Base-by-base conservation (phyloP, 2,113 vertebrate species). In the Tachysurus fulvidraco region DNA sequence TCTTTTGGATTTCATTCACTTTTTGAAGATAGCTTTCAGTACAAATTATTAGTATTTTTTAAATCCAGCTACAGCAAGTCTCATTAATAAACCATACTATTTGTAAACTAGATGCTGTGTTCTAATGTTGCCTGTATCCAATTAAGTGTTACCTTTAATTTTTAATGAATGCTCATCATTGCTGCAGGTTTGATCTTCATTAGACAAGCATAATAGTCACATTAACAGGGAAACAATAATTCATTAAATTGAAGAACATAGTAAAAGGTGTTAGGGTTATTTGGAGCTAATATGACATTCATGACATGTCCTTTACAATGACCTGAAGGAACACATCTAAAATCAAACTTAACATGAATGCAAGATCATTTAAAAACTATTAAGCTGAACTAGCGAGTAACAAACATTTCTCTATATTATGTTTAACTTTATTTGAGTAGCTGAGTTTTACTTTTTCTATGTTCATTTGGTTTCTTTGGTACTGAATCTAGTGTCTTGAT, bases 51-150 rank as follows among this genome's bases (percentile, higher is more conserved):
- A 62, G 25, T 25, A 62, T 69, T 60, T 86, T 86, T 81, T 88
- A 90, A 84, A 86, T 81, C 54, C 25, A 88, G 83, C 89, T 83
- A 90, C 88, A 90, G 88, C 88, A 91, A 91, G 62, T 85, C 94
- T 94, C 92, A 94, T 95, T 86, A 94, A 93, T 95, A 93, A 94
- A 84, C 87, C 94, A 95, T 91, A 50, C 46, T 50, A 90, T 91
- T 91, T 88, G 92, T 89, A 93, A 94, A 77, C 92, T 92, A 93
- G 91, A 93, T 91, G 81, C 92, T 93, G 83, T 89, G 74, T 92
- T 94, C 94, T 94, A 93, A 93, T 89, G 94, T 95, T 94, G 92
- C 95, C 85, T 90, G 90, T 94, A 82, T 94, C 94, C 89, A 88
- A 90, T 95, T 92, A 93, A 93, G 93, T 90, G 88, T 83, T 85